Evolutionary conservation across 2,113 vertebrate species (phyloP).

Genomic region (Rhinogobius similis): DNA sequence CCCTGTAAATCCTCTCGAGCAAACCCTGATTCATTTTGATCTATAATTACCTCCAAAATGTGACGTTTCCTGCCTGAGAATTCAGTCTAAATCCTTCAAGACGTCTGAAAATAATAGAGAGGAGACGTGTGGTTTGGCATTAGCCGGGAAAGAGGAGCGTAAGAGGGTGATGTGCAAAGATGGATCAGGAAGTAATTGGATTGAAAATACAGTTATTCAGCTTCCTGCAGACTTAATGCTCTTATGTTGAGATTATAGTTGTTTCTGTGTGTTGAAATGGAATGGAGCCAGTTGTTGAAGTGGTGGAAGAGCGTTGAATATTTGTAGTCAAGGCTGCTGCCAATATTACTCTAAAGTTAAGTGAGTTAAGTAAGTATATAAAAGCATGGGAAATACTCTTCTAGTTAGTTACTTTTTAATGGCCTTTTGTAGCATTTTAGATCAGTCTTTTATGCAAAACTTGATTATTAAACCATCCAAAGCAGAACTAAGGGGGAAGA

Average conservation of each 20-base stretch:
- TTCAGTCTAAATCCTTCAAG: constrained; percentile 25
- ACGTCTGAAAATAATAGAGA: neutral
- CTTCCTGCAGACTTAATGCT: neutral
- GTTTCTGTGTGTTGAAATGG: neutral
- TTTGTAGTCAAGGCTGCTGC: too few relatives aligned
- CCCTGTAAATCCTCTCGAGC: constrained; percentile 37
- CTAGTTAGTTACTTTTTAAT: too few relatives aligned
- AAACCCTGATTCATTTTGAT: constrained; percentile 19
- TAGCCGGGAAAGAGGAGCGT: neutral
- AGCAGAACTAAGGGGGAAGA: too few relatives aligned
- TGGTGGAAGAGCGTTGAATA: too few relatives aligned
- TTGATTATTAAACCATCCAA: too few relatives aligned
- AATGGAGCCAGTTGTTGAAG: neutral
- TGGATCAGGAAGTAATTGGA: neutral
- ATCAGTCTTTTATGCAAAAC: too few relatives aligned
- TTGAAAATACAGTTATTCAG: constrained; percentile 4
- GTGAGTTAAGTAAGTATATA: too few relatives aligned
- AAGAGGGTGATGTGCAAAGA: neutral
- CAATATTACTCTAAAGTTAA: too few relatives aligned
- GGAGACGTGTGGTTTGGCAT: neutral
- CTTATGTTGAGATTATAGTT: neutral
- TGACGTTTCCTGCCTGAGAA: constrained; percentile 8
- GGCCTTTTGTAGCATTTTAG: too few relatives aligned
- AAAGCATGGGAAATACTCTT: too few relatives aligned
- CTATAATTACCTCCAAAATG: constrained; percentile 31